Evolutionary conservation across 37 sponge, comb jelly and placozoan species (phyloP), one percentile per base, ranked within the genome.

Genomic region (Oopsacas minuta): DNA sequence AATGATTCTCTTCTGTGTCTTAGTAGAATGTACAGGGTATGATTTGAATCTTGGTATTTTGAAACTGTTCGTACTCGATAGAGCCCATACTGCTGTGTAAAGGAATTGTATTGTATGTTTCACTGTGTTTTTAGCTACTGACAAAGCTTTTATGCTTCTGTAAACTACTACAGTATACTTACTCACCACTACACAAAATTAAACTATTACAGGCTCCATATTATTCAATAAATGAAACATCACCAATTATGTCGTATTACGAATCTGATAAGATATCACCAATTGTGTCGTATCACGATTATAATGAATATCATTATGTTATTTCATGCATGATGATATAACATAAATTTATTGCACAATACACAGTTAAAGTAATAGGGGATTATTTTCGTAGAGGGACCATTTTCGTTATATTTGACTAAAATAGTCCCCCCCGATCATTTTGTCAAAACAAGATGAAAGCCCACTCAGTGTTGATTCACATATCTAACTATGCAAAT

Each of bases 351-450:
- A 61, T n/a, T 61, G 1, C n/a, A n/a, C 7, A 5, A 61, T 61
- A n/a, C 22, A 10, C 7, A 12, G 30, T 25, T n/a, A 61, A 61
- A 61, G 28, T 3, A 5, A n/a, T 25, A 12, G 30, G 75, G 75
- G 75, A n/a, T 34, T 34, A 3, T 61, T 61, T 61, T 61, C 30
- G 75, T 61, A 61, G 75, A 34, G 75, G 30, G 75, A 25, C 75
- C 75, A 61, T 61, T 61, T 61, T 61, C 30, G 75, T 25, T n/a
- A 61, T 32, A 61, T 61, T 61, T 61, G 75, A 61, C 75, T 5
- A 10, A 61, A 61, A 25, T 61, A 34, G 75, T 25, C 75, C 75
- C 75, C 75, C 30, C 28, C 32, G 20, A 10, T 34, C 20, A 61
- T 61, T 61, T 61, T 12, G 75, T 61, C 75, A 61, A 61, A 61